phyloP scores from a whole-genome alignment of 2,888 invertebrate species.

The Cryptophagus acutangulus region DNA sequence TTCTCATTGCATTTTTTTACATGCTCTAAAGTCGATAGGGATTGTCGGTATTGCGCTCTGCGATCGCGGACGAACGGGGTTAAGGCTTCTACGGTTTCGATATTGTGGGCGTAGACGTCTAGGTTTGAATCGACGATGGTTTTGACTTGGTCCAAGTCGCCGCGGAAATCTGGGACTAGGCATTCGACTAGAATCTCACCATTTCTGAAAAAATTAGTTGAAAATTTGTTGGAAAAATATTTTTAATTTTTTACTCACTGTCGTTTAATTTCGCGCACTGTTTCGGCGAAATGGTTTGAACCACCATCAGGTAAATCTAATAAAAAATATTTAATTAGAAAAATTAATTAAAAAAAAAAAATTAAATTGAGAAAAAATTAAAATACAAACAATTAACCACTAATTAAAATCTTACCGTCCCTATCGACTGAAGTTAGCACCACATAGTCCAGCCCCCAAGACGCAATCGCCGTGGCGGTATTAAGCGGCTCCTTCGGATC shows the following conservation, averaged over 20 bases:
- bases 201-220: conserved; percentile 53
- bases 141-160: conserved; percentile 67
- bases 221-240: conserved; percentile 3
- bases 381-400: conserved; percentile 9
- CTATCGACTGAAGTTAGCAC: conserved; percentile 97
- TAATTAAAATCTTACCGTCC: conserved; percentile 63
- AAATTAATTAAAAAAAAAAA: no score
- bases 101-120: conserved; percentile 97
- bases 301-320: conserved; percentile 92
- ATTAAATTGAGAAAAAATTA: no score
- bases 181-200: conserved; percentile 90
- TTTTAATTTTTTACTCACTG: conserved; percentile 51
- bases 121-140: conserved; percentile 75
- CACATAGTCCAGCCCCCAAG: conserved; percentile 96
- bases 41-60: conserved; percentile 87
- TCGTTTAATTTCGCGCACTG: conserved; percentile 79
- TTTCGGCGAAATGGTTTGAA: conserved; percentile 87
- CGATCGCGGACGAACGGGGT: conserved; percentile 92
- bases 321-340: conserved; percentile 26
- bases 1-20: conserved; percentile 78
- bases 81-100: conserved; percentile 90
- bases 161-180: conserved; percentile 93
- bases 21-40: conserved; percentile 72
- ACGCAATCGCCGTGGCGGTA: conserved; percentile 86
- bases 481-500: conserved; percentile 87